Evolutionary conservation across 2,113 vertebrate species (phyloP).

Genomic region (Chamaea fasciata): DNA sequence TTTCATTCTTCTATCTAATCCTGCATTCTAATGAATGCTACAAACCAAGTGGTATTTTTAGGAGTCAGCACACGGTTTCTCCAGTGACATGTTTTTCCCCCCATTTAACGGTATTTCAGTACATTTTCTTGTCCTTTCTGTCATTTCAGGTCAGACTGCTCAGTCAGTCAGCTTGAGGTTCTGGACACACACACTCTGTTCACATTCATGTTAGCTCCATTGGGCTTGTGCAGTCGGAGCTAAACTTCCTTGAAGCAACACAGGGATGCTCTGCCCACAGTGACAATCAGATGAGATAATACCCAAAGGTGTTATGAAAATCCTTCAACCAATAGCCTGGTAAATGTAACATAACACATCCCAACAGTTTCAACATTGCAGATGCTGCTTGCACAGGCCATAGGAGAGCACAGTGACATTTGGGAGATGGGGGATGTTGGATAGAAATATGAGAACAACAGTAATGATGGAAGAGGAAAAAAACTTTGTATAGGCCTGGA

Average conservation of each 20-base stretch:
- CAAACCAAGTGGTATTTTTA: not conserved
- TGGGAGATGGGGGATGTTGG: not conserved
- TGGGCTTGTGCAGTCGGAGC: not conserved
- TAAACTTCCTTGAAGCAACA: not conserved
- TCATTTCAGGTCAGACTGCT: not conserved
- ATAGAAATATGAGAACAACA: not conserved
- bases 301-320: not conserved
- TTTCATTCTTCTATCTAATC: not conserved
- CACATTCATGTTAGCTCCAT: fast-evolving
- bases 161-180: not conserved
- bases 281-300: not conserved
- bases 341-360: not conserved
- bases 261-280: not conserved
- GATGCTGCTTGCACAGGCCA: not conserved
- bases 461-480: not conserved
- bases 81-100: fast-evolving
- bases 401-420: not conserved
- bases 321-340: fast-evolving
- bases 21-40: not conserved
- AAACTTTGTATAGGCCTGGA: fast-evolving
- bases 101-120: not conserved
- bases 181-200: fast-evolving
- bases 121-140: not conserved
- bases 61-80: not conserved
- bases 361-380: not conserved